phyloP scores from a whole-genome alignment of 2,888 invertebrate genomes.

The Agrilus biguttatus region DNA sequence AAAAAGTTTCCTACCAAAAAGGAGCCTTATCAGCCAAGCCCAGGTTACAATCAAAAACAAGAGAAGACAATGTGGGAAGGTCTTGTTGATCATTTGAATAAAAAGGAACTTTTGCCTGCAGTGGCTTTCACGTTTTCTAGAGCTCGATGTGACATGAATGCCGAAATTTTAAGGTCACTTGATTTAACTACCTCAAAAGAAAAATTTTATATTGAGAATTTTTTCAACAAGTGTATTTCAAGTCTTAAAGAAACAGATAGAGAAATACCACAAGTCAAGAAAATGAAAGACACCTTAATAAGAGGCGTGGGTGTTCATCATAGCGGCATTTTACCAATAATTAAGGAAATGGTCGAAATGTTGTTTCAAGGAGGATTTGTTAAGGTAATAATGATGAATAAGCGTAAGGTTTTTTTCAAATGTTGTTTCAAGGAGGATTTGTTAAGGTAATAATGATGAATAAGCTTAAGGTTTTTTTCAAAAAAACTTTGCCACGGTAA shows the following conservation, averaged over 20 bases:
- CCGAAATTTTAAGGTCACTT: constrained; percentile 40
- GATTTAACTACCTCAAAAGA: constrained; percentile 77
- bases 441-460: constrained; percentile 47
- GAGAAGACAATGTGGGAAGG: constrained; percentile 74
- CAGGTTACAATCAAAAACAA: constrained; percentile 37
- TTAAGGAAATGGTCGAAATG: constrained; percentile 99
- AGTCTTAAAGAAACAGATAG: constrained; percentile 67
- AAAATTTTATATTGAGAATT: constrained; percentile 68
- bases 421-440: constrained; percentile 84
- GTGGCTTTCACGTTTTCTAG: constrained; percentile 90
- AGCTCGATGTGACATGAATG: constrained; percentile 61
- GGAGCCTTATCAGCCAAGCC: neutral
- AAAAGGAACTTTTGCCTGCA: constrained; percentile 75
- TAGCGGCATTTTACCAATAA: constrained; percentile 91
- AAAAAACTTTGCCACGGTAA: too few relatives aligned
- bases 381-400: constrained; percentile 33
- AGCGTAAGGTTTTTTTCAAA: too few relatives aligned
- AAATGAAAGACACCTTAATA: constrained; percentile 54
- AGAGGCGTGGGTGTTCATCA: constrained; percentile 96
- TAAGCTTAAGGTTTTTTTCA: too few relatives aligned
- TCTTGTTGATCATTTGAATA: constrained; percentile 63
- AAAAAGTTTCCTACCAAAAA: constrained; percentile 3
- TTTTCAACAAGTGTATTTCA: constrained; percentile 73
- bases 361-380: constrained; percentile 87
- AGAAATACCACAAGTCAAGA: constrained; percentile 70